Conservation (phyloP, 2,113 vertebrate genomes). For the Stomatorhinus ivindoensis region DNA sequence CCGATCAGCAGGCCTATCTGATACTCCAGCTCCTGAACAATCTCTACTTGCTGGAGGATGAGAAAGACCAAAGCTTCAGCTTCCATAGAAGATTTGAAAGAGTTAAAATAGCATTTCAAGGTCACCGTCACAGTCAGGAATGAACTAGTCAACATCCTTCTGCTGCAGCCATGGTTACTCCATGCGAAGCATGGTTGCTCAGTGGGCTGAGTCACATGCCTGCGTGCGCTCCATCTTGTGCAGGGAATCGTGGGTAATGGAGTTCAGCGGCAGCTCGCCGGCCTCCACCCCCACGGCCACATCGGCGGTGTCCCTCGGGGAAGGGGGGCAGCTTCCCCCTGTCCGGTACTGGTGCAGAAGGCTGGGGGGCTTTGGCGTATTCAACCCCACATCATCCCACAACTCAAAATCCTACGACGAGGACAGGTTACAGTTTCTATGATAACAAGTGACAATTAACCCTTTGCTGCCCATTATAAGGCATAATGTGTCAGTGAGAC, state of each 20-base stretch:
- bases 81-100: neutral
- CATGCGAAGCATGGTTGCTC: neutral
- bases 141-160: neutral
- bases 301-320: conserved; percentile 67
- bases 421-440: neutral
- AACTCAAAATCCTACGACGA: conserved; percentile 86
- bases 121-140: neutral
- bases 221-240: conserved; percentile 51
- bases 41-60: conserved; percentile 66
- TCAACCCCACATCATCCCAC: conserved; percentile 97
- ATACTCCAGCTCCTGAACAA: conserved; percentile 90
- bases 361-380: conserved; percentile 93
- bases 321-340: conserved; percentile 69
- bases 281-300: conserved; percentile 76
- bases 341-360: conserved; percentile 89
- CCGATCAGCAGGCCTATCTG: conserved; percentile 83
- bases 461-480: neutral
- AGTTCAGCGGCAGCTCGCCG: conserved; percentile 66
- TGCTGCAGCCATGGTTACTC: neutral
- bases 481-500: neutral
- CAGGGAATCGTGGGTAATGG: conserved; percentile 39
- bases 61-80: neutral
- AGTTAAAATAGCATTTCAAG: neutral
- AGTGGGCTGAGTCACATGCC: too few species aligned
- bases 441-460: neutral